Base-by-base conservation (phyloP, 2,888 invertebrate species). In the Drosophila subquinaria region DNA sequence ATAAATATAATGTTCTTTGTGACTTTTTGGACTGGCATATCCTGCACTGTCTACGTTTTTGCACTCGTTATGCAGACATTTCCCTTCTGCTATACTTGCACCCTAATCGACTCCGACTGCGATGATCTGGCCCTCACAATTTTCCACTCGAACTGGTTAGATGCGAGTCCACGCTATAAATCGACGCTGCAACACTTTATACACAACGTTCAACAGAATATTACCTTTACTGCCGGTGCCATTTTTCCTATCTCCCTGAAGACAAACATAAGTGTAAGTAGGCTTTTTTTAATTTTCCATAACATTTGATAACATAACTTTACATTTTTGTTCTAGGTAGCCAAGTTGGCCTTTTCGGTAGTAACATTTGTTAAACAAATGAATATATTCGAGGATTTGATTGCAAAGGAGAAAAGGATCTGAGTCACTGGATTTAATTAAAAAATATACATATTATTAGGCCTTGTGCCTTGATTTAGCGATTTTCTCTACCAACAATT, bases 321-420 rank as follows among this genome's bases (percentile, higher is more conserved):
- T 6, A n/a, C 1, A 36, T 36, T 36, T 11, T n/a, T 20, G 9
- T 56, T 47, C 1, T 4, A 88, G 89, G 79, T 86, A 5, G 84
- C 84, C 0, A 81, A 83, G 23, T 33, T 86, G 27, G 84, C 87
- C 0, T 84, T 84, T 64, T 69, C 84, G 0, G 87, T 86, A 10
- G 66, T 79, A 0, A 81, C 84, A 13, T 79, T 84, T 53, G 74
- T 79, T 0, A 69, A 79, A 36, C 67, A 74, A 53, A 48, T 89
- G 40, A 81, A 89, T 6, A 52, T 89, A 4, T 71, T 61, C 0
- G 80, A 27, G 27, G 27, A 27, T 5, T 5, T 6, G 5, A 5
- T 27, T 30, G 30, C 30, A 8, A 30, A 30, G 30, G 8, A 30
- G 30, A 30, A 20, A 20, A 20, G 20, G 20, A 20, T 20, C 2